Conservation (phyloP, 2,113 vertebrate genomes). For the Tachysurus fulvidraco region DNA sequence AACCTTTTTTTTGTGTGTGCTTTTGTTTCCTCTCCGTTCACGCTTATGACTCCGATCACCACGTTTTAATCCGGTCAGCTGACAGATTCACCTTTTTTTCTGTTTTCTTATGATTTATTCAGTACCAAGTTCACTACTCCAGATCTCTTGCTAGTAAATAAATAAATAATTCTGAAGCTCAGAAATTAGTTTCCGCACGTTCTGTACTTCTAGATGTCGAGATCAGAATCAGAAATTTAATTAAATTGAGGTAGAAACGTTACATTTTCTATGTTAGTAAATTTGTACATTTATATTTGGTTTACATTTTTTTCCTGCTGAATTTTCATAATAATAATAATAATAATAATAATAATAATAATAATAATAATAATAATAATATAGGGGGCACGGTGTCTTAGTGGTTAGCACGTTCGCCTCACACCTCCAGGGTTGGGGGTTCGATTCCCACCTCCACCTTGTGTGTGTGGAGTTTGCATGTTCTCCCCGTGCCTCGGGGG, state of each 20-base stretch:
- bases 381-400: too few species aligned
- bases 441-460: too few species aligned
- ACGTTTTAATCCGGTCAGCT: not conserved
- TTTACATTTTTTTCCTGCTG: not conserved
- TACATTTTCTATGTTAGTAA: not conserved
- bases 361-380: too few species aligned
- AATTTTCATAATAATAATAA: not conserved
- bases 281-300: not conserved
- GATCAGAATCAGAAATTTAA: too few species aligned
- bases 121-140: not conserved
- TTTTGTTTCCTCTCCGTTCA: not conserved
- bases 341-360: not conserved
- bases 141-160: not conserved
- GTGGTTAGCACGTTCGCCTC: too few species aligned
- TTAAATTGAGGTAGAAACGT: too few species aligned
- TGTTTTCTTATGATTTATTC: not conserved
- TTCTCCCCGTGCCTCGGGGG: too few species aligned
- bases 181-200: not conserved
- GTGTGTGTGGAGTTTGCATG: too few species aligned
- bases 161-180: not conserved
- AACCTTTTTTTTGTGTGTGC: not conserved
- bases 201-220: not conserved
- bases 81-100: too few species aligned
- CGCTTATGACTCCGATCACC: not conserved
- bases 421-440: too few species aligned